These are phyloP conservation scores for Chaunax sp. DNA, from an alignment of 2,797 vertebrate genomes.

Conservation along the genomic window DNA sequence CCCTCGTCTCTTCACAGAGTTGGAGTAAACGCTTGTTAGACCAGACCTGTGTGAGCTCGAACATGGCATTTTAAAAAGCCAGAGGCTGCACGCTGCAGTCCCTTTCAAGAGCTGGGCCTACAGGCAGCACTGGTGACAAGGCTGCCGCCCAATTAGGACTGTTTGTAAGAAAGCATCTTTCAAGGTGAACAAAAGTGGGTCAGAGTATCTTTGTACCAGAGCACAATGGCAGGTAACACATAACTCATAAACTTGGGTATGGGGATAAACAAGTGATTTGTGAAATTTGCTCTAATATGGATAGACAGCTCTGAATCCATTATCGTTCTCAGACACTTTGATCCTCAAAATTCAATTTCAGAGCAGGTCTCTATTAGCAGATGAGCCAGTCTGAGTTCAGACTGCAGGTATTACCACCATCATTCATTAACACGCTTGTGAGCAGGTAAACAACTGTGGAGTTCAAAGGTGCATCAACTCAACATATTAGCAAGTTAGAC, in stretches of 20 bases:
- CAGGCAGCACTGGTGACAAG: constrained; percentile 67
- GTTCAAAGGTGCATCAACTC: constrained; percentile 71
- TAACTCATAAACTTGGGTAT: constrained; percentile 34
- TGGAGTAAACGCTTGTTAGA: constrained; percentile 70
- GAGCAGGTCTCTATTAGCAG: constrained; percentile 45
- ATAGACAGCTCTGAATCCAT: constrained; percentile 57
- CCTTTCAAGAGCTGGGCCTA: constrained; percentile 59
- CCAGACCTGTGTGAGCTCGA: constrained; percentile 58
- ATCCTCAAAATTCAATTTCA: constrained; percentile 63
- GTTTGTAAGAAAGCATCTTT: constrained; percentile 59
- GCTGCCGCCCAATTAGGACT: constrained; percentile 76
- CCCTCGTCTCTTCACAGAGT: constrained; percentile 40
- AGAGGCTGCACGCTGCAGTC: constrained; percentile 57
- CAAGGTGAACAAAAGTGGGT: constrained; percentile 73
- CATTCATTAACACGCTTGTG: constrained; percentile 53
- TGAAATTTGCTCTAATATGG: constrained; percentile 50
- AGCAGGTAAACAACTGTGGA: constrained; percentile 63
- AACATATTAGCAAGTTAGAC: constrained; percentile 57
- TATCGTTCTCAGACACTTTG: constrained; percentile 64
- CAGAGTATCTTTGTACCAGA: constrained; percentile 50
- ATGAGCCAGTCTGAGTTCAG: constrained; percentile 49
- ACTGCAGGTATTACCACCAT: constrained; percentile 57
- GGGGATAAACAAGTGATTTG: constrained; percentile 51
- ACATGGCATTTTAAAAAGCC: constrained; percentile 69
- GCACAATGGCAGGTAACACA: constrained; percentile 48